Percentiles rank a stretch among this genome's conserved stretches.
Conservation (phyloP, 2,797 vertebrate species). For the Silurus aristotelis region DNA sequence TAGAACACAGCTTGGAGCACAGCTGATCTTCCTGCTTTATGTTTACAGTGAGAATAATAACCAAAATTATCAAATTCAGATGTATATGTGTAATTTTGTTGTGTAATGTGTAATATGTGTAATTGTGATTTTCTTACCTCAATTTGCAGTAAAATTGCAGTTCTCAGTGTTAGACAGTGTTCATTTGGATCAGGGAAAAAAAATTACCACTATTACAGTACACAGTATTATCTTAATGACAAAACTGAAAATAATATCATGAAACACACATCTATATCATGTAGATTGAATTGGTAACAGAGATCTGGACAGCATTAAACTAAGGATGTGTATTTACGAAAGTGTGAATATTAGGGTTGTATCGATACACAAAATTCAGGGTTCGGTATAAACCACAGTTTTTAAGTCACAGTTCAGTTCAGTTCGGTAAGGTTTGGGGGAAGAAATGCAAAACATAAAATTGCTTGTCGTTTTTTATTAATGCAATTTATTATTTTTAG, state of each 20-base stretch:
- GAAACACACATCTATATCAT: background rate
- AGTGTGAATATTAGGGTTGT: background rate
- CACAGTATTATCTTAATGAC: conserved; percentile 15
- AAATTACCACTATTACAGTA: conserved; percentile 8
- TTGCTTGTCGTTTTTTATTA: too few relatives aligned
- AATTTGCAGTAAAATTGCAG: background rate
- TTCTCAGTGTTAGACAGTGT: background rate
- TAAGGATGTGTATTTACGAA: conserved; percentile 2
- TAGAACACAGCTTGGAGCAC: conserved; percentile 31
- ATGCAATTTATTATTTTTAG: too few relatives aligned
- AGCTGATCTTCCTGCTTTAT: conserved; percentile 51
- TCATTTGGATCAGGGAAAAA: background rate
- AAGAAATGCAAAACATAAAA: too few relatives aligned
- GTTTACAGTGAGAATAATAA: conserved; percentile 47
- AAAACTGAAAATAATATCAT: conserved; percentile 22
- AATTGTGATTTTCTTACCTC: background rate
- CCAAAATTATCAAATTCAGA: conserved; percentile 33
- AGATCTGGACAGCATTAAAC: conserved; percentile 8
- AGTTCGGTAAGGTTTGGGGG: too few relatives aligned
- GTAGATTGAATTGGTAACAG: background rate
- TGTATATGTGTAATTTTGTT: conserved; percentile 18
- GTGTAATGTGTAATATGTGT: background rate
- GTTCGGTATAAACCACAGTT: too few relatives aligned
- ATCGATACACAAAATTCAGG: too few relatives aligned
- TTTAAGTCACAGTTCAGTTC: too few relatives aligned